Percentiles rank a stretch among this genome's conserved stretches.
These are phyloP conservation scores for Cylas formicarius DNA, from an alignment of 1,140 invertebrate genomes.

Conservation along the genomic window DNA sequence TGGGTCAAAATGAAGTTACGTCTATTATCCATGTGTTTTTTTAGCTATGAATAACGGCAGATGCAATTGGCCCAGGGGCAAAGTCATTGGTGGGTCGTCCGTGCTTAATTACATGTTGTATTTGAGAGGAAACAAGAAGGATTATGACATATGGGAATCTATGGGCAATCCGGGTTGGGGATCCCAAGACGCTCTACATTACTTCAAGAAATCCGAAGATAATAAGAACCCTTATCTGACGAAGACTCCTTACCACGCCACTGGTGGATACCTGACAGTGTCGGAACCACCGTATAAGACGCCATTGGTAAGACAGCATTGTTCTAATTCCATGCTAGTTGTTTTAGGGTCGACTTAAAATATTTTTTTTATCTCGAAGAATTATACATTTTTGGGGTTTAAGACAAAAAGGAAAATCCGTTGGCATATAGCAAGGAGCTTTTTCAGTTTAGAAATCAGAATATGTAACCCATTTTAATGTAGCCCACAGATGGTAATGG, in stretches of 20 bases:
- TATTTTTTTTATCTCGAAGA: too few species aligned
- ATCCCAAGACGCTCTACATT: conserved; percentile 75
- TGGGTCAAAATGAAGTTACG: background rate
- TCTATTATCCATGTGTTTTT: too few species aligned
- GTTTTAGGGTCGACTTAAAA: too few species aligned
- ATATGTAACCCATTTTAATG: too few species aligned
- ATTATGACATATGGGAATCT: conserved; percentile 91
- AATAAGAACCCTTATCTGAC: conserved; percentile 78
- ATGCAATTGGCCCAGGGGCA: conserved; percentile 83
- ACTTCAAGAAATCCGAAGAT: conserved; percentile 90
- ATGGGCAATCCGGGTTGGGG: conserved; percentile 90
- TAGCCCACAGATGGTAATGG: too few species aligned
- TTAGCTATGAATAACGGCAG: conserved; percentile 70
- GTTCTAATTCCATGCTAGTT: too few species aligned
- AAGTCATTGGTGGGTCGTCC: conserved; percentile 70
- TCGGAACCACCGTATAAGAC: conserved; percentile 81
- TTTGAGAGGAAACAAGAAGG: conserved; percentile 82
- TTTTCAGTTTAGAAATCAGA: too few species aligned
- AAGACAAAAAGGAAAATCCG: too few species aligned
- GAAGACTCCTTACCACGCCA: conserved; percentile 62
- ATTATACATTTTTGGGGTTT: too few species aligned
- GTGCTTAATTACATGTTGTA: conserved; percentile 98
- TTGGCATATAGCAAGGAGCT: too few species aligned
- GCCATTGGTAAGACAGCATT: conserved; percentile 59
- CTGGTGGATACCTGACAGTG: conserved; percentile 73